phyloP scores from a whole-genome alignment of 2,113 vertebrate genomes.

The Phylloscopus trochiloides region DNA sequence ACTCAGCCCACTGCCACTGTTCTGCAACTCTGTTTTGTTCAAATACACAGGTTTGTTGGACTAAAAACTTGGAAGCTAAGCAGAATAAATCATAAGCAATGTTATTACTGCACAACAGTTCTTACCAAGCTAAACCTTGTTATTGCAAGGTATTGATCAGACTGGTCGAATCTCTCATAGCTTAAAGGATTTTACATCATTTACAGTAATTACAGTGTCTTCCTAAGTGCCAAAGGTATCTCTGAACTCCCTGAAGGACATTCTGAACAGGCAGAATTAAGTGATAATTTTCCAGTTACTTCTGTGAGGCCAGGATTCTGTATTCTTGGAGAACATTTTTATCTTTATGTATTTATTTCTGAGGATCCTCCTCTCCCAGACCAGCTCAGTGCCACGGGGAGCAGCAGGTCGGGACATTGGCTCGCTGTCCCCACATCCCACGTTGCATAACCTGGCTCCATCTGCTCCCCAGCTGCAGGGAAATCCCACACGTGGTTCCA shows the following conservation, averaged over 20 bases:
- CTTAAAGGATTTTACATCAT: constrained; percentile 36
- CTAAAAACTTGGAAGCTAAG: neutral
- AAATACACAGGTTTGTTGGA: neutral
- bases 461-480: neutral
- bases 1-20: neutral
- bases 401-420: rapidly evolving
- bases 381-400: neutral
- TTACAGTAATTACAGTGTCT: constrained; percentile 19
- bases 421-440: neutral
- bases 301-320: neutral
- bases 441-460: neutral
- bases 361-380: neutral
- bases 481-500: neutral
- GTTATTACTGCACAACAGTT: neutral
- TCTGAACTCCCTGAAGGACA: neutral
- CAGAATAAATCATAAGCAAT: neutral
- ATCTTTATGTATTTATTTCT: rapidly evolving
- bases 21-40: neutral
- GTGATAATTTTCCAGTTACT: neutral
- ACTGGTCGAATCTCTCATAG: neutral
- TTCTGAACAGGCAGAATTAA: neutral
- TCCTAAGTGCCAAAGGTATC: neutral
- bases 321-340: neutral
- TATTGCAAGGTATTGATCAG: constrained; percentile 46
- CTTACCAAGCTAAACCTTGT: constrained; percentile 10